Conservation (phyloP, 53 echinoderm and acorn worm genomes). For the Arbacia lixula region DNA sequence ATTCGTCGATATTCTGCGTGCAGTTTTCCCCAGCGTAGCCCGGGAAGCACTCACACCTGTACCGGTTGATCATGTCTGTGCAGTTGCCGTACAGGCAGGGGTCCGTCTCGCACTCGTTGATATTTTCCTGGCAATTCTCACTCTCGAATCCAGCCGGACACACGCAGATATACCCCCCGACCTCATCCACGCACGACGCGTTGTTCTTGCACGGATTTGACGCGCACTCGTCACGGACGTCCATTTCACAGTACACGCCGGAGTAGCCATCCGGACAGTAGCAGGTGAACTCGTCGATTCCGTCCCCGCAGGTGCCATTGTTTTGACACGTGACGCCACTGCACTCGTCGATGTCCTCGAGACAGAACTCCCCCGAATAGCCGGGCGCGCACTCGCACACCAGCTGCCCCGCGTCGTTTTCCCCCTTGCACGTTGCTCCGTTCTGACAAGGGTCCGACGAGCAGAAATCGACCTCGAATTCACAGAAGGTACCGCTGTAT, state of each 20-base stretch:
- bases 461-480: conserved; percentile 45
- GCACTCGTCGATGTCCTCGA: conserved; percentile 27
- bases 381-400: conserved; percentile 27
- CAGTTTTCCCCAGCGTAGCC: conserved; percentile 59
- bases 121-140: conserved; percentile 26
- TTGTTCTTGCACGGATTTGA: conserved; percentile 45
- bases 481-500: conserved; percentile 31
- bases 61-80: conserved; percentile 11
- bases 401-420: background rate
- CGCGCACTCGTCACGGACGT: conserved; percentile 34
- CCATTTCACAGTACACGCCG: conserved; percentile 18
- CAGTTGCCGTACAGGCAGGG: conserved; percentile 50
- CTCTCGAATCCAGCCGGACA: conserved; percentile 23
- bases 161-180: conserved; percentile 32
- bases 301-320: conserved; percentile 25
- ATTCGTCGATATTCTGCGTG: conserved; percentile 53
- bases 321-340: conserved; percentile 1
- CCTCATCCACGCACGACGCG: conserved; percentile 31
- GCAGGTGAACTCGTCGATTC: conserved; percentile 2
- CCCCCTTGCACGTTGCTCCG: conserved; percentile 28
- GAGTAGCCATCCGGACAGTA: conserved; percentile 9
- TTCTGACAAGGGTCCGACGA: background rate
- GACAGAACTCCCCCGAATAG: conserved; percentile 1
- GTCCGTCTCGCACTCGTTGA: conserved; percentile 33
- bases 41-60: conserved; percentile 37